These are phyloP conservation scores for Regulus satrapa DNA, from an alignment of 2,113 vertebrate species.

Conservation along the genomic window DNA sequence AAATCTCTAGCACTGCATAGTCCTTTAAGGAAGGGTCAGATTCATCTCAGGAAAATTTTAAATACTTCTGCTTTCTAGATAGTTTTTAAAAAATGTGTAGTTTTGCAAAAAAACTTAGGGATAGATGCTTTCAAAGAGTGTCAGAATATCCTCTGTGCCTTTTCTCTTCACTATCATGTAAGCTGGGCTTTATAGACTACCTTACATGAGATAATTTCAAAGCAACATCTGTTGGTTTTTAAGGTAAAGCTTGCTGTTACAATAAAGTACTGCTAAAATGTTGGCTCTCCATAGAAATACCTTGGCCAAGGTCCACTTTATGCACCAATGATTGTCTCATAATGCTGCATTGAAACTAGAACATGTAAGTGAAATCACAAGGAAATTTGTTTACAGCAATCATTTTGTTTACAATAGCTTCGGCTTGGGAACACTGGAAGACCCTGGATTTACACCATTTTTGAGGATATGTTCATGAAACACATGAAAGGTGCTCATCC, in stretches of 20 bases:
- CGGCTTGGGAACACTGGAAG: background rate
- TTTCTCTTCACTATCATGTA: background rate
- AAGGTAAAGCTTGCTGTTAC: slow-evolving; percentile 1
- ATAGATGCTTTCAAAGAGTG: background rate
- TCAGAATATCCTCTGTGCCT: background rate
- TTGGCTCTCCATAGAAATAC: slow-evolving; percentile 4
- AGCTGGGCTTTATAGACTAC: background rate
- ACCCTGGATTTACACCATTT: background rate
- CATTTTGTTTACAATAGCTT: background rate
- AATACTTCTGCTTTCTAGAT: background rate
- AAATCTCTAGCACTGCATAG: background rate
- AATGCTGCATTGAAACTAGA: background rate
- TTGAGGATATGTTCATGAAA: background rate
- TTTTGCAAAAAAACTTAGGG: background rate
- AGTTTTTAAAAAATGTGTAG: background rate
- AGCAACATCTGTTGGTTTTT: slow-evolving; percentile 25
- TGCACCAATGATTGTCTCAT: background rate
- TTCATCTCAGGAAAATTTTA: background rate
- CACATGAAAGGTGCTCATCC: background rate
- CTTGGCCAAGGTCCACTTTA: background rate
- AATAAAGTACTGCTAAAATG: background rate
- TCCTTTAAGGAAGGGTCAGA: background rate
- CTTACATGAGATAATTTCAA: slow-evolving; percentile 22
- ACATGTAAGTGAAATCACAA: background rate
- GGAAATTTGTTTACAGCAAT: background rate